A percentile compares a stretch with the other conserved stretches of the same genome.
Conservation (phyloP, 2,888 invertebrate genomes). For the Drosophila picticornis region DNA sequence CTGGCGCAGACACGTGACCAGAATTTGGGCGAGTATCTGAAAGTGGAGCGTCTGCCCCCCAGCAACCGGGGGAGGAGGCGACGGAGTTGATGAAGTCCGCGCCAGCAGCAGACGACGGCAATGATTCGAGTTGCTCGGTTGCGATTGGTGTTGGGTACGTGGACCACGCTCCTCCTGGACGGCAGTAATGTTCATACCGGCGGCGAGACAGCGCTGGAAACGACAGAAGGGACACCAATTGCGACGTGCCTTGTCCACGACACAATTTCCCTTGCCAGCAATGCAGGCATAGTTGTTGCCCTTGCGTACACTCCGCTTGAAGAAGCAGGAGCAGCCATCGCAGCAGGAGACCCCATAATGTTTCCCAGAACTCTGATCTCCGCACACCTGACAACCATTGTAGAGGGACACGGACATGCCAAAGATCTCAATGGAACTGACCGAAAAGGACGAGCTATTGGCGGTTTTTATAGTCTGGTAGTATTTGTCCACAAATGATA, state of each 20-base stretch:
- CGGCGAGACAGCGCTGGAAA: slow-evolving; percentile 90
- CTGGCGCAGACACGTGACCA: slow-evolving; percentile 87
- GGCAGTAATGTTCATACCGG: slow-evolving; percentile 92
- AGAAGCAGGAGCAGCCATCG: slow-evolving; percentile 96
- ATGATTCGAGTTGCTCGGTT: not conserved
- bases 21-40: slow-evolving; percentile 87
- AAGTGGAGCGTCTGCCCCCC: slow-evolving; percentile 83
- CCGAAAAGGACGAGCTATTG: slow-evolving; percentile 33
- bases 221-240: slow-evolving; percentile 96
- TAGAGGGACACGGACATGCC: slow-evolving; percentile 51
- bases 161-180: slow-evolving; percentile 95
- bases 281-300: slow-evolving; percentile 92
- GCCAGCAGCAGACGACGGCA: slow-evolving; percentile 9
- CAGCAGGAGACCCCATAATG: slow-evolving; percentile 94
- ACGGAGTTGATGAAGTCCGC: slow-evolving; percentile 4
- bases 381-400: slow-evolving; percentile 90
- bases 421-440: slow-evolving; percentile 34
- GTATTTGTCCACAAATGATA: slow-evolving; percentile 75
- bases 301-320: slow-evolving; percentile 92
- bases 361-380: slow-evolving; percentile 93
- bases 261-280: slow-evolving; percentile 90
- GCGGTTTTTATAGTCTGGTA: slow-evolving; percentile 56
- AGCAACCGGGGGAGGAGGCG: not conserved
- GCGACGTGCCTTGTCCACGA: slow-evolving; percentile 92
- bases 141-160: slow-evolving; percentile 81